Percentiles rank a stretch among this genome's conserved stretches.
Conservation (phyloP, 2,113 vertebrate species). For the Neopipo cinnamomea region DNA sequence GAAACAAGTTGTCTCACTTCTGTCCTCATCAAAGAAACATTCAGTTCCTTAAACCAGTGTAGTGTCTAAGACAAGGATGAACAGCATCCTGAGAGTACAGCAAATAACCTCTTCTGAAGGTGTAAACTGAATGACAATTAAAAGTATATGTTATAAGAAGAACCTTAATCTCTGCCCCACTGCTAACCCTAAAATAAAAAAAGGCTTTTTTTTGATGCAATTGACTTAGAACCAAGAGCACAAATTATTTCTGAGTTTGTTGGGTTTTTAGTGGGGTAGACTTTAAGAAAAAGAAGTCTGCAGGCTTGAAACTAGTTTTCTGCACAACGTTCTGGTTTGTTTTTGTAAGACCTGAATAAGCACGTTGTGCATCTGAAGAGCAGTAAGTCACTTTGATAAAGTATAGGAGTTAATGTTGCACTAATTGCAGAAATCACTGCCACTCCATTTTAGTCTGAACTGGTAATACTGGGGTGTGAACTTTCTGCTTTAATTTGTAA, state of each 20-base stretch:
- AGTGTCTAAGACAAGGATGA: not conserved
- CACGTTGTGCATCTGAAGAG: conserved; percentile 35
- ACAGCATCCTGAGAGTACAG: not conserved
- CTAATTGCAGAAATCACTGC: conserved; percentile 65
- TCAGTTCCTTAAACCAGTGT: conserved; percentile 20
- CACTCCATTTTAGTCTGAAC: conserved; percentile 18
- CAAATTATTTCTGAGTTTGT: not conserved
- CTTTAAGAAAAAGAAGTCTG: not conserved
- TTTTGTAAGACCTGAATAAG: conserved; percentile 43
- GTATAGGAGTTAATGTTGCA: conserved; percentile 55
- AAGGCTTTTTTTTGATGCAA: not conserved
- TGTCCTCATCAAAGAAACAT: conserved; percentile 51
- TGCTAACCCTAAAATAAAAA: not conserved
- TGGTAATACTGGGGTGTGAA: conserved; percentile 2
- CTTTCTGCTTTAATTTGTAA: not conserved
- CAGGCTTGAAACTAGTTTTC: conserved; percentile 15
- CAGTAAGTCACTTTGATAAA: conserved; percentile 30
- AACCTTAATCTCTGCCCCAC: not conserved
- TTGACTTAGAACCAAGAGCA: not conserved
- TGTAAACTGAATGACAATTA: not conserved
- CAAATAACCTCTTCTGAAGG: conserved; percentile 29
- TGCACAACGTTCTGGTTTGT: not conserved
- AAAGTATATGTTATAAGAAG: not conserved
- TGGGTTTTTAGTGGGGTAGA: conserved; percentile 18
- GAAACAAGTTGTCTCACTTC: conserved; percentile 60